Evolutionary conservation across 2,113 vertebrate genomes (phyloP), one percentile per base, ranked within the genome.

Genomic region (Callorhinus ursinus): DNA sequence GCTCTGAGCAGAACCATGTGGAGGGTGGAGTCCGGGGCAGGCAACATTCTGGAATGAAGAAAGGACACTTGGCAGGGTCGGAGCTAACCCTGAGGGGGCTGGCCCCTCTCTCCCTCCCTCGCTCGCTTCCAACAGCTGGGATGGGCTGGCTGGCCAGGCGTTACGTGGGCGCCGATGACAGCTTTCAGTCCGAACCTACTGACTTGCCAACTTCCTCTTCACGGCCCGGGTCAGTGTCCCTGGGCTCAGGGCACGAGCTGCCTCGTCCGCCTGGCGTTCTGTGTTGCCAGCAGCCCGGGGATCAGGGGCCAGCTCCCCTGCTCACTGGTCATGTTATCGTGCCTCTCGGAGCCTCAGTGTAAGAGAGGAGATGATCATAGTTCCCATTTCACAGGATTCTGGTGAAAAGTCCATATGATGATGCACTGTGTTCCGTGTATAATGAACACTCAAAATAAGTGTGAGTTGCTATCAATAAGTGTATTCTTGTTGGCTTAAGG

Each of bases 81-180:
- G 2, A n/a, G 93, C 59, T 49, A 33, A 39, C 95, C 87, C 85
- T 11, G 5, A 93, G 80, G 79, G 96, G 72, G 22, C 84, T 71
- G 80, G 95, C 88, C 1, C 3, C 49, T 33, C 63, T n/a, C n/a
- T 65, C 89, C 33, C 74, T 88, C 95, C 55, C 15, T 49, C 33
- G 61, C 95, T 88, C 90, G 93, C 89, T 90, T 51, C 81, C 74
- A 79, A 16, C 88, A 93, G 94, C 95, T 94, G 87, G 94, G 84
- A 22, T 33, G 28, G 86, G 65, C 91, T 39, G 95, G 69, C 83
- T 39, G 63, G 31, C 65, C 19, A 33, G 57, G 46, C 5, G 53
- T 36, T 18, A 53, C 31, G 67, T 24, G 46, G 59, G 77, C 53
- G 53, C 96, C 80, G 77, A 85, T 53, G 93, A 67, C 0, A 51